phyloP scores from a whole-genome alignment of 2,797 vertebrate species.

The Oceanodroma leucorhoa region DNA sequence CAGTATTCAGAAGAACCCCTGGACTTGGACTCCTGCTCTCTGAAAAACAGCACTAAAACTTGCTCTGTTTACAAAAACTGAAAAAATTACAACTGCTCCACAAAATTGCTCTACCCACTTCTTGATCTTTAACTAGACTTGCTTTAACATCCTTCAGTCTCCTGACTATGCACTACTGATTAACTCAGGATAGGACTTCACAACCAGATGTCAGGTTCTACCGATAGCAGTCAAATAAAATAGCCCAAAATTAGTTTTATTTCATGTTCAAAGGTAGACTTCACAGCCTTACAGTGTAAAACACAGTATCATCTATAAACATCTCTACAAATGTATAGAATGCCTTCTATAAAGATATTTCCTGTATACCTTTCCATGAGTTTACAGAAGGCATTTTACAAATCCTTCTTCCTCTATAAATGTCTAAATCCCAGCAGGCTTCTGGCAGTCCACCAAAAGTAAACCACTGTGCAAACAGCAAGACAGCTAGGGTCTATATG shows the following conservation, averaged over 20 bases:
- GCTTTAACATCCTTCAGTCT: not conserved
- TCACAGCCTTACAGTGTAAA: not conserved
- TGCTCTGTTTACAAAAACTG: not conserved
- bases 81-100: not conserved
- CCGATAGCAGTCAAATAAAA: not conserved
- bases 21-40: not conserved
- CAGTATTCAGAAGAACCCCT: not conserved
- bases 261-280: not conserved
- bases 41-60: not conserved
- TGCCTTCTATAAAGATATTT: not conserved
- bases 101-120: not conserved
- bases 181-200: not conserved
- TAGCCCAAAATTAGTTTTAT: not conserved
- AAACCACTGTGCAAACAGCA: not conserved
- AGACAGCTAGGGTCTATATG: not conserved
- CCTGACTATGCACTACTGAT: not conserved
- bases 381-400: not conserved
- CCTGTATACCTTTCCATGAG: not conserved
- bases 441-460: not conserved
- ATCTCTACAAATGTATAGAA: not conserved
- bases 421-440: not conserved
- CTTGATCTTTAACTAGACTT: not conserved
- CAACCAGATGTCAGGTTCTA: not conserved
- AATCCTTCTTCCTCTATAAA: not conserved
- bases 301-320: not conserved